Evolutionary conservation across 2,797 vertebrate species (phyloP).

Genomic region (Melanotaenia trifasciata): DNA sequence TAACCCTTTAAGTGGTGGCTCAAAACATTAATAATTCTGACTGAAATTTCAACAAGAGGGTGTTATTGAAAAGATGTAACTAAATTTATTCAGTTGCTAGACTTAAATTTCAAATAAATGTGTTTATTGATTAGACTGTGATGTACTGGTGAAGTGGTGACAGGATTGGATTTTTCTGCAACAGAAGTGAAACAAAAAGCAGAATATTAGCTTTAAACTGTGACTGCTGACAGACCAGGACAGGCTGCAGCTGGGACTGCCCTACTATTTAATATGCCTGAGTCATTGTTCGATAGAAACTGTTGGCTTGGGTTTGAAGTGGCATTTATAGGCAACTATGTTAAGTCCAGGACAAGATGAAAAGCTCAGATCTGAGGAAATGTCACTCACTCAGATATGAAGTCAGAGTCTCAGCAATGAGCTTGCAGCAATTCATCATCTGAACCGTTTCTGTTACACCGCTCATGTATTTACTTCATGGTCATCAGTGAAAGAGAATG

Average conservation of each 20-base stretch:
- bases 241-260: background rate
- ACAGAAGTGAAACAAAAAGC: background rate
- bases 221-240: background rate
- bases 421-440: slow-evolving; percentile 69
- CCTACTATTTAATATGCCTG: background rate
- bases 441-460: slow-evolving; percentile 68
- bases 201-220: background rate
- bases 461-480: slow-evolving; percentile 75
- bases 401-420: slow-evolving; percentile 62
- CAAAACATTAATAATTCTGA: too few species aligned
- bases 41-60: too few species aligned
- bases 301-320: slow-evolving; percentile 64
- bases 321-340: slow-evolving; percentile 67
- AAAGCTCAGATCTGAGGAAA: slow-evolving; percentile 73
- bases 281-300: slow-evolving; percentile 64
- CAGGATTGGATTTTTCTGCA: too few species aligned
- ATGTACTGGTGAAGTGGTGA: too few species aligned
- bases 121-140: too few species aligned
- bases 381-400: slow-evolving; percentile 65
- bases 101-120: too few species aligned
- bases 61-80: too few species aligned
- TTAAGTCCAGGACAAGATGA: slow-evolving; percentile 59
- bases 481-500: slow-evolving; percentile 72
- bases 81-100: too few species aligned
- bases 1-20: too few species aligned